These are phyloP conservation scores for Clarias gariepinus DNA, from an alignment of 2,113 vertebrate species.

Conservation along the genomic window DNA sequence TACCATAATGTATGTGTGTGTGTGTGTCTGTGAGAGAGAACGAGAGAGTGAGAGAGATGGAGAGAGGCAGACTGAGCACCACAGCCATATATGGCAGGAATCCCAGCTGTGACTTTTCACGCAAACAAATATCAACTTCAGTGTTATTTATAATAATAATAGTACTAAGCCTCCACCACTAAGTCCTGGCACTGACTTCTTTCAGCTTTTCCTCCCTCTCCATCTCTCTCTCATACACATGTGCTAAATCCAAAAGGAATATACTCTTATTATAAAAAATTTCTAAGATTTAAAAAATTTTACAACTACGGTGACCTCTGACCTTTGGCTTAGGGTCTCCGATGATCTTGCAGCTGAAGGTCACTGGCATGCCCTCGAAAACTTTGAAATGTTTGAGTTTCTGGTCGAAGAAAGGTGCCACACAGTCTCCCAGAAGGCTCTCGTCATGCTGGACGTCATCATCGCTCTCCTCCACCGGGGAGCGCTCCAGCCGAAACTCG, in stretches of 20 bases:
- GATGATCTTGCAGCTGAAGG: constrained; percentile 88
- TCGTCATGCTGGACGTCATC: constrained; percentile 85
- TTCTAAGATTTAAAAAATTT: not conserved
- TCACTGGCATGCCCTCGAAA: constrained; percentile 95
- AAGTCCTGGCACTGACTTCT: not conserved
- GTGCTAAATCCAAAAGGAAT: not conserved
- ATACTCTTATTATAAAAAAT: not conserved
- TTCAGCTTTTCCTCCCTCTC: not conserved
- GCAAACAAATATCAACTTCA: constrained; percentile 27
- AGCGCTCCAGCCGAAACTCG: constrained; percentile 93
- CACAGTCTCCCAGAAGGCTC: constrained; percentile 62
- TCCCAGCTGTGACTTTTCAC: constrained; percentile 15
- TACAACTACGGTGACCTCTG: constrained; percentile 42
- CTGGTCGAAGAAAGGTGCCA: constrained; percentile 80
- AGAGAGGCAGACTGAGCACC: not conserved
- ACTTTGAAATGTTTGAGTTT: constrained; percentile 96
- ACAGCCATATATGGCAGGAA: constrained; percentile 45
- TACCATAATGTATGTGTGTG: no score
- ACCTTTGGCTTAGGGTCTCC: constrained; percentile 96
- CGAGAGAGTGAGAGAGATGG: not conserved
- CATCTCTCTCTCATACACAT: not conserved
- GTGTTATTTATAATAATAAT: not conserved
- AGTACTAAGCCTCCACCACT: constrained; percentile 8
- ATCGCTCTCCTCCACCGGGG: constrained; percentile 90
- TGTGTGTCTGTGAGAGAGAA: not conserved